Evolutionary conservation across 2,113 vertebrate genomes (phyloP).

Genomic region (Nibea albiflora): DNA sequence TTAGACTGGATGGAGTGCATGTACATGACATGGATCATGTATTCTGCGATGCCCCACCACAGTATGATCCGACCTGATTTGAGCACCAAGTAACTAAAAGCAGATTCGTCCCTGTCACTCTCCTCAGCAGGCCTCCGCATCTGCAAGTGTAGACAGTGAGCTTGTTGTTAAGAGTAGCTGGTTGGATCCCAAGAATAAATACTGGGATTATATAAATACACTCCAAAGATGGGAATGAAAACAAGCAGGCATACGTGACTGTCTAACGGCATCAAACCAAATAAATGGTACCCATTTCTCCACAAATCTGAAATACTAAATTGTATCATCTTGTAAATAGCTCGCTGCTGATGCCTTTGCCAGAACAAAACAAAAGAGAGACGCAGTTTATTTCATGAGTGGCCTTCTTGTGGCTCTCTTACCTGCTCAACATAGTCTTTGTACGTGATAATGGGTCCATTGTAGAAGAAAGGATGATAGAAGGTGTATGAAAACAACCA

Average conservation of each 20-base stretch:
- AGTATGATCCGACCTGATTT: constrained; percentile 86
- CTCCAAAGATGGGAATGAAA: not conserved
- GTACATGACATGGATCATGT: constrained; percentile 94
- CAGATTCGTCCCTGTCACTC: constrained; percentile 48
- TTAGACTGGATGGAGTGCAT: constrained; percentile 93
- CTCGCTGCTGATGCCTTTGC: not conserved
- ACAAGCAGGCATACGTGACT: not conserved
- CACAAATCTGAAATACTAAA: not conserved
- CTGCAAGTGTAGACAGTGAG: constrained; percentile 72
- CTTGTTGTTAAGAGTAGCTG: constrained; percentile 2
- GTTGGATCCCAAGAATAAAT: not conserved
- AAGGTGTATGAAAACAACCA: constrained; percentile 93
- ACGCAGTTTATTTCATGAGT: constrained; percentile 7
- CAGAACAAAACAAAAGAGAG: constrained; percentile 1
- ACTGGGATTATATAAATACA: not conserved
- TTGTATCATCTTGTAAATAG: not conserved
- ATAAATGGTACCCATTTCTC: not conserved
- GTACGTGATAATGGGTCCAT: constrained; percentile 92
- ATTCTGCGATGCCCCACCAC: constrained; percentile 94
- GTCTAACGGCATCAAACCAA: not conserved
- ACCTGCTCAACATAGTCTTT: constrained; percentile 91
- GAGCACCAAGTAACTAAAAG: constrained; percentile 68
- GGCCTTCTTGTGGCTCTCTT: constrained; percentile 33
- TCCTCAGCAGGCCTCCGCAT: constrained; percentile 83
- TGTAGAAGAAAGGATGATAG: constrained; percentile 96